Base-by-base conservation (phyloP, 64 coral and sea anemone species). In the Montipora efflorescens region DNA sequence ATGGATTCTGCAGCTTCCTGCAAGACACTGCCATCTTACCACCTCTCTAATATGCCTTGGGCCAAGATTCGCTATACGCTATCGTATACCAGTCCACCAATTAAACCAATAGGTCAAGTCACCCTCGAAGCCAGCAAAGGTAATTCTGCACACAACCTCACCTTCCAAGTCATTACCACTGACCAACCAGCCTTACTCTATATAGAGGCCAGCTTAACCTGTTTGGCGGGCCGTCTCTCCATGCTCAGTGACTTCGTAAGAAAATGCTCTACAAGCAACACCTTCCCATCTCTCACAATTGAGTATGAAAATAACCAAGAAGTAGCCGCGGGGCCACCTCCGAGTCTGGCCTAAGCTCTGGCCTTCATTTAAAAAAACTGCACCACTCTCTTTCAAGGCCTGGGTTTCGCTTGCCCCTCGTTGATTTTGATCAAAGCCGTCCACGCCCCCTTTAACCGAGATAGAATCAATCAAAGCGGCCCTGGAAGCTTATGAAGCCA, bases 1-100 rank as follows among this genome's bases (percentile, higher is more conserved):
- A 88, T 73, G 7, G 69, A 90, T 79, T 90, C 50, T 22, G 47
- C 88, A 23, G 74, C 88, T 36, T 90, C 74, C 47, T 90, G 88
- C 19, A 90, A 79, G 18, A 90, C 48, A 72, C 58, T 90, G 77
- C 74, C 87, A 51, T 89, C 8, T 72, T 75, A 22, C 71, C 57
- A 59, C 74, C 88, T 79, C 57, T 16, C 58, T 25, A 90, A 46
- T 6, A 90, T 90, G 51, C 48, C 89, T 25, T 78, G 88, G 88
- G 47, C 88, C n/a, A 77, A 89, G 44, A 44, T 89, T 5, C 47
- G n/a, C n/a, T n/a, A n/a, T n/a, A 77, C 79, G 19, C 22, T 55
- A 61, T 75, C 88, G 3, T 90, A 90, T 79, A 75, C 74, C 20
- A 78, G 88, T 51, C 88, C 48, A 44, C 48, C 74, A 25, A 89